These are phyloP conservation scores for Polyergus mexicanus DNA, from an alignment of 1,140 invertebrate species.

Conservation along the genomic window DNA sequence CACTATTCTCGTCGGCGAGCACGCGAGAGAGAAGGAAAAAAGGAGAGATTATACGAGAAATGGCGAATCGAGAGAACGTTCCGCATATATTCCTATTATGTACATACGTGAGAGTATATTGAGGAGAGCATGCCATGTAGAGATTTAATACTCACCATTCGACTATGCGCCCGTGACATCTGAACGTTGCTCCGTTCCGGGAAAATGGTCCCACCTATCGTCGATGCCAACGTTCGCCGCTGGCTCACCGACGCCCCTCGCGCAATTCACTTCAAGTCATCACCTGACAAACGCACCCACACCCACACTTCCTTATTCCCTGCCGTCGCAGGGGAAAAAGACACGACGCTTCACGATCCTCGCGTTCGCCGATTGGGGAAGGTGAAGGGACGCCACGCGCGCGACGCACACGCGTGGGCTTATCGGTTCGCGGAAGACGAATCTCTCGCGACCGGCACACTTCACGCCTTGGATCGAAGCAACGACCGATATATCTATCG, in stretches of 20 bases:
- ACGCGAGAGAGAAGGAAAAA: slow-evolving; percentile 3
- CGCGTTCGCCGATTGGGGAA: not conserved
- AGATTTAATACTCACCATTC: slow-evolving; percentile 64
- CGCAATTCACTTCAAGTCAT: slow-evolving; percentile 69
- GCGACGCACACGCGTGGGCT: slow-evolving; percentile 23
- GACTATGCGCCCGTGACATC: slow-evolving; percentile 67
- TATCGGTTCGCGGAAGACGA: slow-evolving; percentile 1
- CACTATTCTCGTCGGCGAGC: slow-evolving; percentile 40
- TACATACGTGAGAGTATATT: no score
- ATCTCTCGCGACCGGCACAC: not conserved
- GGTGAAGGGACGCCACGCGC: slow-evolving; percentile 10
- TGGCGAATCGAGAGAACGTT: not conserved
- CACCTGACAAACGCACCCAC: slow-evolving; percentile 69
- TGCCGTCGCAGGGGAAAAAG: not conserved
- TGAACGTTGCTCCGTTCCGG: slow-evolving; percentile 55
- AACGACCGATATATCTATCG: not conserved
- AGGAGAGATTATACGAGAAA: not conserved
- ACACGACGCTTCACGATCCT: not conserved
- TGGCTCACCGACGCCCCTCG: not conserved
- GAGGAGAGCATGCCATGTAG: not conserved
- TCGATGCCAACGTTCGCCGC: not conserved
- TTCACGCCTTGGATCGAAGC: not conserved
- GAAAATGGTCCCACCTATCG: slow-evolving; percentile 7
- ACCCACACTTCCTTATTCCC: slow-evolving; percentile 23
- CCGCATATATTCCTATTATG: no score